A percentile compares a stretch with the other conserved stretches of the same genome.
Evolutionary conservation across 2,888 invertebrate species (phyloP).

Genomic region (Xylota segnis): DNA sequence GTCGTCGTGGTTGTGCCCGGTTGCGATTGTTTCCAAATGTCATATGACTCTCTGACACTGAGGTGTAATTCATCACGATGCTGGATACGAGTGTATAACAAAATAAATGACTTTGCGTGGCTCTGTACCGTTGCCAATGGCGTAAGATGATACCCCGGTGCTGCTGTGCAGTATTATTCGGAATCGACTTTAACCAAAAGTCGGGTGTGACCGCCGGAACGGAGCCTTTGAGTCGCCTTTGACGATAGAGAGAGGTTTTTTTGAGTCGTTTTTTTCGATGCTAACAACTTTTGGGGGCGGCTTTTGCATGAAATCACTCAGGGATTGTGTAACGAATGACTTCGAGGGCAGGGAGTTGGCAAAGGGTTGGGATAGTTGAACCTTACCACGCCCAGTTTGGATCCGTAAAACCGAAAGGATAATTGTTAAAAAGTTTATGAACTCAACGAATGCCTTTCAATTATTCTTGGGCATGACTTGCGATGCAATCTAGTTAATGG

Average conservation of each 20-base stretch:
- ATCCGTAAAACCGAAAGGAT: background rate
- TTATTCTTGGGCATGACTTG: background rate
- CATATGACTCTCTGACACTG: constrained; percentile 54
- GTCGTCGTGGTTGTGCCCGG: constrained; percentile 2
- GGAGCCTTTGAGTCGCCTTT: constrained; percentile 21
- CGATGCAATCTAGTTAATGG: background rate
- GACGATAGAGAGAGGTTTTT: constrained; percentile 15
- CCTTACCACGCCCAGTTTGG: background rate
- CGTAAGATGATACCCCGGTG: constrained; percentile 31
- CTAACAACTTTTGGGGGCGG: constrained; percentile 12
- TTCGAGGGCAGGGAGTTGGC: background rate
- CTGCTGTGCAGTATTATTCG: constrained; percentile 4
- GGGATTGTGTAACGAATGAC: constrained; percentile 10
- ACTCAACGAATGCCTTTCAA: background rate
- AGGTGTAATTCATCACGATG: constrained; percentile 56
- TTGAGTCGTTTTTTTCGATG: constrained; percentile 9
- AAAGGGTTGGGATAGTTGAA: background rate
- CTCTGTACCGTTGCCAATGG: constrained; percentile 20
- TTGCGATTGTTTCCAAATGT: constrained; percentile 56
- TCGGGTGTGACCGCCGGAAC: background rate
- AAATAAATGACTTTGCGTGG: constrained; percentile 38
- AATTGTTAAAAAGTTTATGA: background rate
- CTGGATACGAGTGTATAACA: constrained; percentile 19
- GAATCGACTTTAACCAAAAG: constrained; percentile 13
- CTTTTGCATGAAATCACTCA: background rate